A percentile compares a stretch with the other conserved stretches of the same genome.
phyloP scores from a whole-genome alignment of 1,140 invertebrate species.

The Nixonia krombeini region DNA sequence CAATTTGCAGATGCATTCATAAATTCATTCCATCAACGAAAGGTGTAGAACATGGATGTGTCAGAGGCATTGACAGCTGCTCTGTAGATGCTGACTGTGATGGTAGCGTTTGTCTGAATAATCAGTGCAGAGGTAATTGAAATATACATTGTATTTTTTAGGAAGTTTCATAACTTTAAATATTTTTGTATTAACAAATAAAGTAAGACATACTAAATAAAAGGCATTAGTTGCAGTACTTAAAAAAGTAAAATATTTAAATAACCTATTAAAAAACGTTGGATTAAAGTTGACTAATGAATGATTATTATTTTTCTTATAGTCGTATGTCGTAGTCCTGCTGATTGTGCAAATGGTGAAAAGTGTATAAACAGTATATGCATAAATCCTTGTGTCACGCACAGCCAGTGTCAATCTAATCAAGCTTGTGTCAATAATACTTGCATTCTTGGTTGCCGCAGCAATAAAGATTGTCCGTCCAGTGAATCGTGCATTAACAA shows the following conservation, averaged over 20 bases:
- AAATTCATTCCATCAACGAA: constrained; percentile 78
- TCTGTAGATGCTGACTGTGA: constrained; percentile 82
- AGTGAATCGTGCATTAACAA: constrained; percentile 86
- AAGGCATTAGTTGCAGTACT: no score
- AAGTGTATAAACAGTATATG: constrained; percentile 85
- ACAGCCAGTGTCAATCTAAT: constrained; percentile 83
- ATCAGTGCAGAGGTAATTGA: constrained; percentile 83
- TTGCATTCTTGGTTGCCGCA: constrained; percentile 86
- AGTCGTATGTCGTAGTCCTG: constrained; percentile 82
- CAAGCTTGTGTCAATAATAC: constrained; percentile 86
- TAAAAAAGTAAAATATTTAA: no score
- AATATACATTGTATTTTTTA: no score
- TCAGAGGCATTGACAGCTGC: constrained; percentile 78
- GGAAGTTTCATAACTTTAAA: no score
- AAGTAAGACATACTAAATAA: no score
- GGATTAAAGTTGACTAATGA: no score
- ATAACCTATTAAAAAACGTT: no score
- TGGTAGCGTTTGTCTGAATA: constrained; percentile 83
- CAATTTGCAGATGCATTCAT: constrained; percentile 82
- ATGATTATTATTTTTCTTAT: constrained; percentile 14
- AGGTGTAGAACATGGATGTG: constrained; percentile 79
- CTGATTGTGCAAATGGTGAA: constrained; percentile 86
- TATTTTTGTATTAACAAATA: no score
- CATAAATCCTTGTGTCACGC: constrained; percentile 81
- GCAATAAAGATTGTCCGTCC: constrained; percentile 82